These are phyloP conservation scores for Cyrtodaria siliqua DNA, from an alignment of 2,888 invertebrate genomes.

Conservation along the genomic window DNA sequence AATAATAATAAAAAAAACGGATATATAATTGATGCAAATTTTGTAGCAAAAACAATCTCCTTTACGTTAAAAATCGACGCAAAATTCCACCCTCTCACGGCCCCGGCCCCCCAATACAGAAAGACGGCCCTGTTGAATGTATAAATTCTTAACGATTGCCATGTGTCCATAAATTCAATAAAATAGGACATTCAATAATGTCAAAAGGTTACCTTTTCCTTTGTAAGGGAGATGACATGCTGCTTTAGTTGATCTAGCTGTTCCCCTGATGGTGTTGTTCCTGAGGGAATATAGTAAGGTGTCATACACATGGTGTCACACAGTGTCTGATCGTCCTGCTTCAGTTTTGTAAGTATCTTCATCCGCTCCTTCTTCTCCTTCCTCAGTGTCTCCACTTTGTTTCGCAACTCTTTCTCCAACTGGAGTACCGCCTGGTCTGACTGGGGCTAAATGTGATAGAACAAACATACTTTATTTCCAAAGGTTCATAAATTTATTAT, in stretches of 20 bases:
- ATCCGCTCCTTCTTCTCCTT: conserved; percentile 82
- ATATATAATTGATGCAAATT: too few species aligned
- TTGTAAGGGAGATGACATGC: conserved; percentile 81
- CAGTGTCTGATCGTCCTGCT: conserved; percentile 78
- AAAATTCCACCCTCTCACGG: too few species aligned
- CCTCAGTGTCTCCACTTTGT: conserved; percentile 75
- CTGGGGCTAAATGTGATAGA: conserved; percentile 61
- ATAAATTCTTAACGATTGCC: too few species aligned
- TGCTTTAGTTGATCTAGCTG: conserved; percentile 80
- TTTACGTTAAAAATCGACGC: too few species aligned
- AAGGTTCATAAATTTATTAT: too few species aligned
- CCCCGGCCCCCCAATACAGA: too few species aligned
- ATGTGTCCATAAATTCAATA: too few species aligned
- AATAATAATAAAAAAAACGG: too few species aligned
- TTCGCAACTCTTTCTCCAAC: conserved; percentile 78
- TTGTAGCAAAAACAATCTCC: too few species aligned
- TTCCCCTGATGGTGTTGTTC: conserved; percentile 79
- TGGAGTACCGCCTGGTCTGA: conserved; percentile 76
- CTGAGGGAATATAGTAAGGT: conserved; percentile 83
- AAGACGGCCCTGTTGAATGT: too few species aligned
- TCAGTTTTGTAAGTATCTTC: conserved; percentile 76
- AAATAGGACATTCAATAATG: too few species aligned
- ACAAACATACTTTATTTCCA: too few species aligned
- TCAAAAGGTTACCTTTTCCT: conserved; percentile 84
- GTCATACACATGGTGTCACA: conserved; percentile 82